phyloP scores from a whole-genome alignment of 2,888 invertebrate genomes.

The Tanypteryx hageni region DNA sequence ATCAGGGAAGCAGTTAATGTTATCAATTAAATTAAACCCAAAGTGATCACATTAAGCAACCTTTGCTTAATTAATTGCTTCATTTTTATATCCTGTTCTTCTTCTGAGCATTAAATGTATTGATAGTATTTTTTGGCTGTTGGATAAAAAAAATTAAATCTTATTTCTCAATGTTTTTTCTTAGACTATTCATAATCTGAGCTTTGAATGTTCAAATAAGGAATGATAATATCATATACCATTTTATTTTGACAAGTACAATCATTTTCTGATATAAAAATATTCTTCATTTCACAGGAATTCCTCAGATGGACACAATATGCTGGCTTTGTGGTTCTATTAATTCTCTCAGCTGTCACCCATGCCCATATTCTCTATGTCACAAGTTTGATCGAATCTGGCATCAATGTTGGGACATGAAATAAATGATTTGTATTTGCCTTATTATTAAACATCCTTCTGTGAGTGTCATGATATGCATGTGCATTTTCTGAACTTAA shows the following conservation, averaged over 20 bases:
- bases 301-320: conserved; percentile 85
- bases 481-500: too few relatives aligned
- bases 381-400: conserved; percentile 76
- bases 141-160: neutral
- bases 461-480: too few relatives aligned
- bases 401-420: neutral
- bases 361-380: conserved; percentile 84
- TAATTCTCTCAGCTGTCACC: conserved; percentile 82
- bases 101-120: neutral
- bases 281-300: conserved; percentile 72
- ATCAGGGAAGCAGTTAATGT: too few relatives aligned
- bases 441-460: too few relatives aligned
- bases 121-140: neutral
- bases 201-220: neutral
- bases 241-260: neutral
- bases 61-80: too few relatives aligned
- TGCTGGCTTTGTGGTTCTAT: conserved; percentile 83
- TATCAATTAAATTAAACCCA: too few relatives aligned
- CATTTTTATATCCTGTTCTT: too few relatives aligned
- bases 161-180: neutral
- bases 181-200: neutral
- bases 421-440: too few relatives aligned
- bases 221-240: neutral
- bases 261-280: neutral
- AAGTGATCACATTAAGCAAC: too few relatives aligned